These are phyloP conservation scores for Archivesica marissinica DNA, from an alignment of 1,140 invertebrate genomes.

Conservation along the genomic window DNA sequence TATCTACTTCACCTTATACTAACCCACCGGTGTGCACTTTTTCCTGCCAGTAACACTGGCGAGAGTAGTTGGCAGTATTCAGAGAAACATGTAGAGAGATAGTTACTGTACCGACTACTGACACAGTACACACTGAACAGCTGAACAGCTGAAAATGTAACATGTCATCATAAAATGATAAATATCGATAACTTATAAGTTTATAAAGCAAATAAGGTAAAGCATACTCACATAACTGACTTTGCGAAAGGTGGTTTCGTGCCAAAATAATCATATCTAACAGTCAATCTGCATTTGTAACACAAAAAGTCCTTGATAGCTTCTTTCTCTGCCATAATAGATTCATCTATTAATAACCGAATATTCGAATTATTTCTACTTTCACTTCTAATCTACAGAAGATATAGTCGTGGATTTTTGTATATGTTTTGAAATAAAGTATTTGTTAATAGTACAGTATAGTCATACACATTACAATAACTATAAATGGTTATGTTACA, in stretches of 20 bases:
- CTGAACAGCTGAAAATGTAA: not conserved
- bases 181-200: too few species aligned
- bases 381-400: too few species aligned
- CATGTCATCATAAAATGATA: not conserved
- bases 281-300: slow-evolving; percentile 26
- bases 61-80: too few species aligned
- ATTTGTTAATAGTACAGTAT: too few species aligned
- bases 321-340: slow-evolving; percentile 12
- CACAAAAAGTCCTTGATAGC: slow-evolving; percentile 59
- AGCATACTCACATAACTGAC: slow-evolving; percentile 37
- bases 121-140: not conserved
- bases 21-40: too few species aligned
- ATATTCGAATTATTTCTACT: not conserved
- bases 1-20: too few species aligned
- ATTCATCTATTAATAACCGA: not conserved
- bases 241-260: slow-evolving; percentile 59
- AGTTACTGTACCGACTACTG: not conserved
- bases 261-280: slow-evolving; percentile 62
- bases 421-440: too few species aligned
- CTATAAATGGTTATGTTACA: too few species aligned
- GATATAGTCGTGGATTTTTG: too few species aligned
- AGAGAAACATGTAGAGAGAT: too few species aligned
- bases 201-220: not conserved
- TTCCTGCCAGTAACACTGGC: too few species aligned
- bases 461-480: too few species aligned